Percentiles rank a stretch among this genome's conserved stretches.
These are phyloP conservation scores for Strix aluco DNA, from an alignment of 2,113 vertebrate species.

Conservation along the genomic window DNA sequence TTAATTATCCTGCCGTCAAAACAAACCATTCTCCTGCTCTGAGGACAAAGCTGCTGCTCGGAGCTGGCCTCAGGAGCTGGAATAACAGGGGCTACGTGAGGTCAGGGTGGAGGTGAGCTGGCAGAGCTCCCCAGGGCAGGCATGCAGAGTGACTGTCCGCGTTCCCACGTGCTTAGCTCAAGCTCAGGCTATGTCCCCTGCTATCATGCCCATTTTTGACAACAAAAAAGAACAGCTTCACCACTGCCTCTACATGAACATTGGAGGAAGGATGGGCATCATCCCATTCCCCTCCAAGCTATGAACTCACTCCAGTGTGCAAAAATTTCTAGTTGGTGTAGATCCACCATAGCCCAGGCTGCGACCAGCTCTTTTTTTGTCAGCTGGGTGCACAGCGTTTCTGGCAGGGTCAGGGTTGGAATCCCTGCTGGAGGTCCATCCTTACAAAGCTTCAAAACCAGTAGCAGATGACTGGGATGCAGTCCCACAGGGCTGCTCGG, in stretches of 20 bases:
- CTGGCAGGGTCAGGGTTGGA: not conserved
- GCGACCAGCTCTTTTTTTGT: not conserved
- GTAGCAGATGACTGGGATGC: not conserved
- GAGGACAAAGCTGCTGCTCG: not conserved
- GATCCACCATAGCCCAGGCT: rapidly evolving
- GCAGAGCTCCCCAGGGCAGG: not conserved
- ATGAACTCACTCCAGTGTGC: not conserved
- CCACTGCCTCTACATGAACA: not conserved
- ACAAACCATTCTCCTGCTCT: not conserved
- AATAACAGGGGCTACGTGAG: not conserved
- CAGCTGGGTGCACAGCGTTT: not conserved
- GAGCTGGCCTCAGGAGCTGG: not conserved
- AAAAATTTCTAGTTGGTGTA: not conserved
- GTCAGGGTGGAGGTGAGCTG: constrained; percentile 26
- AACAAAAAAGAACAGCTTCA: not conserved
- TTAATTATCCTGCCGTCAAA: not conserved
- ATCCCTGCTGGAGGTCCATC: not conserved
- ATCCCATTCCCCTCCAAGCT: not conserved
- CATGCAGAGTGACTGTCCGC: not conserved
- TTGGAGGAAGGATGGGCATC: not conserved
- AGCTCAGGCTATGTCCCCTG: not conserved
- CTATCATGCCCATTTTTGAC: not conserved
- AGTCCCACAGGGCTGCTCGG: rapidly evolving
- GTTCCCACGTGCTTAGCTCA: not conserved
- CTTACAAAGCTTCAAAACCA: not conserved